Percentiles rank a stretch among this genome's conserved stretches.
phyloP scores from a whole-genome alignment of 2,888 invertebrate genomes.

The Scaptomyza cyrtandrae region DNA sequence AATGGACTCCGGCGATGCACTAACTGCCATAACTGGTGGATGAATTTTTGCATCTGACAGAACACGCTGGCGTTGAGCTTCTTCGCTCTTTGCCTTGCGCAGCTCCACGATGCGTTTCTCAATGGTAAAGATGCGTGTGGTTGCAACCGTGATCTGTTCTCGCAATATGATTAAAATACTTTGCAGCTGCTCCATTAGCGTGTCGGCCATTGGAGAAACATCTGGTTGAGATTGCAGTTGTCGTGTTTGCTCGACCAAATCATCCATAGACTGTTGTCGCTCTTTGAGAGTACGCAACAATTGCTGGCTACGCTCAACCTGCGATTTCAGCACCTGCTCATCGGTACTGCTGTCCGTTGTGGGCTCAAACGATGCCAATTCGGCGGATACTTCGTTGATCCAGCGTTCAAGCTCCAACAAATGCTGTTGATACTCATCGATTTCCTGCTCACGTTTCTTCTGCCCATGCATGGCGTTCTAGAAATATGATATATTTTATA shows the following conservation, averaged over 20 bases:
- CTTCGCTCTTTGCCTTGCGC: constrained; percentile 71
- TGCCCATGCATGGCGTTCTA: constrained; percentile 86
- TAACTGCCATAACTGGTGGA: constrained; percentile 44
- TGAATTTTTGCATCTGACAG: constrained; percentile 78
- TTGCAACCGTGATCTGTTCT: constrained; percentile 88
- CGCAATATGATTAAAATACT: constrained; percentile 86
- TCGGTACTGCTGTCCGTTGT: constrained; percentile 83
- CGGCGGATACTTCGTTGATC: constrained; percentile 84
- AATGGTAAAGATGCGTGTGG: constrained; percentile 86
- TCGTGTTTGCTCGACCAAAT: constrained; percentile 85
- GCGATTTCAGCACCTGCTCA: constrained; percentile 85
- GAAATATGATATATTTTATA: constrained; percentile 37
- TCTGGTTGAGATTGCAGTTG: constrained; percentile 85
- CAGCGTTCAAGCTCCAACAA: constrained; percentile 86
- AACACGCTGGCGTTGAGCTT: constrained; percentile 71
- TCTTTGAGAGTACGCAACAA: constrained; percentile 85
- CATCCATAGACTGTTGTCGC: constrained; percentile 85
- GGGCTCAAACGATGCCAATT: constrained; percentile 75
- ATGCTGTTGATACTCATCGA: constrained; percentile 86
- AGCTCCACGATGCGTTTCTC: constrained; percentile 79
- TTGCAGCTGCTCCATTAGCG: constrained; percentile 86
- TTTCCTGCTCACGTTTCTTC: constrained; percentile 86
- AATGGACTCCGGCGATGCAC: constrained; percentile 77
- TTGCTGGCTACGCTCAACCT: constrained; percentile 86
- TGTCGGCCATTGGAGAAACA: constrained; percentile 84